phyloP scores from a whole-genome alignment of 2,888 invertebrate species.

The Amphipoea lucens region DNA sequence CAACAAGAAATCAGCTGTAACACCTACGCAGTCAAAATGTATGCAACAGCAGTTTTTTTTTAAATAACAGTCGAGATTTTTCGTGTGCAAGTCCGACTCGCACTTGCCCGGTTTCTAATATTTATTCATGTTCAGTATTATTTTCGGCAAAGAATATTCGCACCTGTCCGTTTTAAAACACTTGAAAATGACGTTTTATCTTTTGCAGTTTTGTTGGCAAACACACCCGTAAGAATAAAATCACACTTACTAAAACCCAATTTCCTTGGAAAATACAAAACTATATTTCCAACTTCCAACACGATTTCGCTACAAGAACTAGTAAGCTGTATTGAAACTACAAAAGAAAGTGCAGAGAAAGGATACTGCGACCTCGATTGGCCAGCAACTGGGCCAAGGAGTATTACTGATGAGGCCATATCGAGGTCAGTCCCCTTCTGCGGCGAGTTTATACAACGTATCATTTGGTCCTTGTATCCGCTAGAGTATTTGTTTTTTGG shows the following conservation, averaged over 20 bases:
- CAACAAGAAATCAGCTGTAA: no score
- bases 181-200: neutral
- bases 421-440: slow-evolving; percentile 51
- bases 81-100: no score
- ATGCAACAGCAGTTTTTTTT: no score
- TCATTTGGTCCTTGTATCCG: slow-evolving; percentile 43
- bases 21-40: no score
- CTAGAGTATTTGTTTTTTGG: slow-evolving; percentile 23
- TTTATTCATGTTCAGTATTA: neutral
- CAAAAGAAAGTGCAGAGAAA: slow-evolving; percentile 50
- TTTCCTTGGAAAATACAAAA: slow-evolving; percentile 23
- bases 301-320: slow-evolving; percentile 13
- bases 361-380: slow-evolving; percentile 58
- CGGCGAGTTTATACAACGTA: slow-evolving; percentile 45
- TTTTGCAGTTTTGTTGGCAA: neutral
- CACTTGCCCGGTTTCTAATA: no score
- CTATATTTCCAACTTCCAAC: slow-evolving; percentile 16
- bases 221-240: neutral
- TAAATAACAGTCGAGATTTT: no score
- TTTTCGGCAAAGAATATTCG: neutral
- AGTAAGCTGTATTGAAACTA: slow-evolving; percentile 49
- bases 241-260: slow-evolving; percentile 3
- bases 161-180: neutral
- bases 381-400: slow-evolving; percentile 57
- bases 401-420: slow-evolving; percentile 58